Percentiles rank a stretch among this genome's conserved stretches.
Conservation (phyloP, 2,888 invertebrate genomes). For the Cynaeus angustus region DNA sequence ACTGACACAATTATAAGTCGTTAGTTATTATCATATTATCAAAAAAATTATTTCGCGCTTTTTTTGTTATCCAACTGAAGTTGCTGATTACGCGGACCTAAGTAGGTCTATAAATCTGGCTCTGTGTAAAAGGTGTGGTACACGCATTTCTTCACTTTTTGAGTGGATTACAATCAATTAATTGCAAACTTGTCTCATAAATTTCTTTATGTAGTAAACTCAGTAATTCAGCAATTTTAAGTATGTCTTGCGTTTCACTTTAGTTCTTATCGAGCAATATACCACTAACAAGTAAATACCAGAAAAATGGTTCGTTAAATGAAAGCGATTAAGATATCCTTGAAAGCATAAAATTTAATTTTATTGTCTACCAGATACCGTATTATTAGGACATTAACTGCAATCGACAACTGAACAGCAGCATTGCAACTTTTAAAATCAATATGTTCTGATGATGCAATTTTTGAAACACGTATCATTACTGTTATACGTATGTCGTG, state of each 20-base stretch:
- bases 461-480: conserved; percentile 12
- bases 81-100: too few species aligned
- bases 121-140: background rate
- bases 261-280: conserved; percentile 1
- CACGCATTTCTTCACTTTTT: background rate
- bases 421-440: background rate
- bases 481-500: background rate
- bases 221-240: background rate
- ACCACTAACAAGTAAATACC: background rate
- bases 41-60: too few species aligned
- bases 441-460: conserved; percentile 5
- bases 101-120: background rate
- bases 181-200: background rate
- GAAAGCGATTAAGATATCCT: conserved; percentile 5
- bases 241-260: background rate
- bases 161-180: background rate
- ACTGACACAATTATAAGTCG: too few species aligned
- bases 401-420: conserved; percentile 14
- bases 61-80: too few species aligned
- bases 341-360: conserved; percentile 8
- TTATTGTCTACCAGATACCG: conserved; percentile 4
- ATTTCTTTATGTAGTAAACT: too few species aligned
- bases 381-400: conserved; percentile 7
- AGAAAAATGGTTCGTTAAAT: conserved; percentile 4
- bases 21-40: too few species aligned